Percentiles rank a stretch among this genome's conserved stretches.
phyloP scores from a whole-genome alignment of 2,113 vertebrate species.

The Nesogale talazaci region DNA sequence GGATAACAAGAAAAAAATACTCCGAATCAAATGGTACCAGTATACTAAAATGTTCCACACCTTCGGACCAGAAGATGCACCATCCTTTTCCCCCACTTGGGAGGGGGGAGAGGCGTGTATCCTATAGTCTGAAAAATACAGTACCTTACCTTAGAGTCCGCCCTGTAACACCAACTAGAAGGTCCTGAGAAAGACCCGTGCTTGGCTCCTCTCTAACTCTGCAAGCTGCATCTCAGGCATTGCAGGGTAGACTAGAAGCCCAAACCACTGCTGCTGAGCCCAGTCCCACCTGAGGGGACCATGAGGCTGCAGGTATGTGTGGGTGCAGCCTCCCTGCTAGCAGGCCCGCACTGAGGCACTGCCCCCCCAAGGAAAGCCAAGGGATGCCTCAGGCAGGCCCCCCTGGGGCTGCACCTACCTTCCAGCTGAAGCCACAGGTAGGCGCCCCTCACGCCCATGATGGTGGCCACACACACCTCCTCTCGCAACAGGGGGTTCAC shows the following conservation, averaged over 20 bases:
- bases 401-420: constrained; percentile 84
- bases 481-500: constrained; percentile 94
- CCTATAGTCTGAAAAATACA: no score
- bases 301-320: no score
- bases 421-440: constrained; percentile 97
- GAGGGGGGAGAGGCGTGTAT: no score
- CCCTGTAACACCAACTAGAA: not conserved
- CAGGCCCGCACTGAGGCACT: no score
- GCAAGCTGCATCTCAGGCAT: not conserved
- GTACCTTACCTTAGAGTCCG: not conserved
- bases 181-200: not conserved
- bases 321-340: no score
- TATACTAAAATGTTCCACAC: no score
- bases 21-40: no score
- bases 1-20: no score
- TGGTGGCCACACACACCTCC: constrained; percentile 95
- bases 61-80: no score
- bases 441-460: constrained; percentile 93
- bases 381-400: not conserved
- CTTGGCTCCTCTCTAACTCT: not conserved
- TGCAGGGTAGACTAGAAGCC: not conserved
- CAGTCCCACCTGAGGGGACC: no score
- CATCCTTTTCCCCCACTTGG: no score
- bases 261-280: no score
- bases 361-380: not conserved